Base-by-base conservation (phyloP, 1,140 invertebrate species). In the Nasonia vitripennis region DNA sequence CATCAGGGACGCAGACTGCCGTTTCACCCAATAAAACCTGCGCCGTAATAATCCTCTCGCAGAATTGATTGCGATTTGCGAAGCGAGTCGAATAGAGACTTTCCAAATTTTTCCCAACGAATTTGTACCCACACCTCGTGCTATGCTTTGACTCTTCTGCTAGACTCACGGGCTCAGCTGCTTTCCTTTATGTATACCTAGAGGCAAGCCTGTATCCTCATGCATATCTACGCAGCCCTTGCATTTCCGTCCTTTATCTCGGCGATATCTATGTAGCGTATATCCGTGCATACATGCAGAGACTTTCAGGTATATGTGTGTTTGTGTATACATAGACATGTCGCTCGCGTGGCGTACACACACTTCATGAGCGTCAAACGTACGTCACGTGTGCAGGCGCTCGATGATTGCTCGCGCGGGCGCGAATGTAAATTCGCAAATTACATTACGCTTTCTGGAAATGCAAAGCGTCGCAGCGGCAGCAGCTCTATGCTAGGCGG, bases 381-480 rank as follows among this genome's bases (percentile, higher is more conserved):
- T 75, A 74, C 17, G 34, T 67, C 55, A 2, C 48, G 48, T 51
- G 14, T 51, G 10, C 0, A 17, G 6, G 20, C 17, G 27, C 34
- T 70, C 48, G 27, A 82, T 74, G 48, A 17, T 27, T 34, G 41
- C 37, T n/a, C 20, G 37, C 74, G 41, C 31, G 34, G 31, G 68
- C 20, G 67, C 23, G 23, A 84, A 79, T 84, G 70, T 79, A 78
- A 79, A 84, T 79, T 70, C 45, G 41, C 62, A 73, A 84, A 84
- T 79, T 84, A 31, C 77, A 79, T 78, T 84, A 84, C 67, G 75
- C 81, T 83, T 75, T 75, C 81, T 75, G 62, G 55, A 78, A 83
- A 83, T 78, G 82, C 82, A 83, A 78, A 83, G 73, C 55, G n/a
- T 34, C 62, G 55, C 27, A n/a, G 51, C 6, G 62, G 51, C 3